phyloP scores from a whole-genome alignment of 2,113 vertebrate species.

The Desmodus rotundus region DNA sequence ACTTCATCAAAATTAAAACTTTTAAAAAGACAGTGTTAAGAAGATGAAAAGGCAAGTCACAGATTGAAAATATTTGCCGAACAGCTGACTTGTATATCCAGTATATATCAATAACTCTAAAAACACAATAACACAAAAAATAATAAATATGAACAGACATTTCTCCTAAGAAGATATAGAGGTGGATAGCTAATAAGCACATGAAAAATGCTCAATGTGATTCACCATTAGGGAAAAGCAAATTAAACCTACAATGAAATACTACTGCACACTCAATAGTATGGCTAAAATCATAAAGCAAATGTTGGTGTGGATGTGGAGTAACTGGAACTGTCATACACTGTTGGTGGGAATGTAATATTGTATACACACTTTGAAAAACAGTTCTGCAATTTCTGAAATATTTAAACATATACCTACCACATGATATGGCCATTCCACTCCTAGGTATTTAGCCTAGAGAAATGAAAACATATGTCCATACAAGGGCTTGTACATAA shows the following conservation, averaged over 20 bases:
- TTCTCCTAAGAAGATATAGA: neutral
- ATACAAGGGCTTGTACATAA: no score
- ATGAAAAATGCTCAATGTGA: neutral
- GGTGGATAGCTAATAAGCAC: neutral
- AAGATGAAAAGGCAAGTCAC: neutral
- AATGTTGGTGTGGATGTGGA: neutral
- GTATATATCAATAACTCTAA: neutral
- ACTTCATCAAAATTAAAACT: no score
- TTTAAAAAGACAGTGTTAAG: neutral
- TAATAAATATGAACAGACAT: neutral
- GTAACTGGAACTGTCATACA: neutral
- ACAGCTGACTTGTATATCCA: neutral
- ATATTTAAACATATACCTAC: no score
- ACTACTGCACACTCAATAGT: fast-evolving
- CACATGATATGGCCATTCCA: no score
- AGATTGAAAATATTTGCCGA: neutral
- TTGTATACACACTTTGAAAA: no score
- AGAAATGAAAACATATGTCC: no score
- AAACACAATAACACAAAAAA: neutral
- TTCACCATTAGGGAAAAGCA: neutral
- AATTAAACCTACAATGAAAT: neutral
- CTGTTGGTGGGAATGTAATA: no score
- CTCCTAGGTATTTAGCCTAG: no score
- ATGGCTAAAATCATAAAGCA: neutral
- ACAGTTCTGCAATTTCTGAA: no score